A percentile compares a stretch with the other conserved stretches of the same genome.
Evolutionary conservation across 2,888 invertebrate genomes (phyloP).

Genomic region (Leptinotarsa rubiginosa): DNA sequence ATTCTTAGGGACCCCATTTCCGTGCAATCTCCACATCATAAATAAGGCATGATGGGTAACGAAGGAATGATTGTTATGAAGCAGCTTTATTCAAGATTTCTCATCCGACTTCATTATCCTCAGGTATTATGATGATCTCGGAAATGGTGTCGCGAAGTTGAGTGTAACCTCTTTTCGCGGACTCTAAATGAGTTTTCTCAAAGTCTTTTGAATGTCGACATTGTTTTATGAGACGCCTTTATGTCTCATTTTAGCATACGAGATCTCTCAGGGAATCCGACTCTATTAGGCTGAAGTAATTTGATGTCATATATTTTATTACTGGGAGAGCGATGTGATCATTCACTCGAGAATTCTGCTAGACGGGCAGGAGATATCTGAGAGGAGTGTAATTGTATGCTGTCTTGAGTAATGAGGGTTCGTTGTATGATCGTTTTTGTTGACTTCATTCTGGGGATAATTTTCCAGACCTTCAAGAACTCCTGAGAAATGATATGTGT

Average conservation of each 20-base stretch:
- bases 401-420: constrained; percentile 6
- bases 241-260: constrained; percentile 40
- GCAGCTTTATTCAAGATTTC: constrained; percentile 20
- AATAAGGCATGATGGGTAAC: constrained; percentile 6
- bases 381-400: constrained; percentile 16
- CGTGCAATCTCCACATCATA: constrained; percentile 14
- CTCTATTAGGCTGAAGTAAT: constrained; percentile 37
- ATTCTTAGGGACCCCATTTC: background rate
- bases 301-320: constrained; percentile 34
- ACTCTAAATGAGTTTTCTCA: constrained; percentile 46
- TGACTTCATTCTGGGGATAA: background rate
- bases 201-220: constrained; percentile 48
- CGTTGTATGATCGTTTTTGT: background rate
- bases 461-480: background rate
- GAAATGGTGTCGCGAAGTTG: constrained; percentile 42
- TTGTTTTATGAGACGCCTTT: constrained; percentile 47
- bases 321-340: constrained; percentile 18
- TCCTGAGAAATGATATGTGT: too few species aligned
- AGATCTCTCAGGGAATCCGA: constrained; percentile 28
- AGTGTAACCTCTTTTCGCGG: constrained; percentile 40
- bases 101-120: constrained; percentile 40
- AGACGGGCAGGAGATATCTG: constrained; percentile 13
- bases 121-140: constrained; percentile 45
- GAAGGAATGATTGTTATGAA: constrained; percentile 5
- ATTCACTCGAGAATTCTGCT: background rate